phyloP scores from a whole-genome alignment of 2,797 vertebrate species.

The Parotocinclus haroldoi region DNA sequence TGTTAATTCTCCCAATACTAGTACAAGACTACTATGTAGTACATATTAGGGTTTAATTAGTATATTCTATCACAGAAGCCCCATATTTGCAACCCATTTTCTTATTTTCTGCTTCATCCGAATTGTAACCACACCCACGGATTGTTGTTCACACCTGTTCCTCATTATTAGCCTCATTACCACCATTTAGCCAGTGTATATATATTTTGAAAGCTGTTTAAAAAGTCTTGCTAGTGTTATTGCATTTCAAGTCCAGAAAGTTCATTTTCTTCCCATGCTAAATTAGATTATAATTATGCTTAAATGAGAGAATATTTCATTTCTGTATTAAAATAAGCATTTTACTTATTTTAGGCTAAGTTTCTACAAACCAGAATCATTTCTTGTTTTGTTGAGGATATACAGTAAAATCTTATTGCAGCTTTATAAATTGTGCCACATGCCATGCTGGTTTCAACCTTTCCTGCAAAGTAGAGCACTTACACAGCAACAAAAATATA shows the following conservation, averaged over 20 bases:
- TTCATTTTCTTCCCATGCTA: too few relatives aligned
- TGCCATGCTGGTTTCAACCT: slow-evolving; percentile 2
- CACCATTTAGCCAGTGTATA: too few relatives aligned
- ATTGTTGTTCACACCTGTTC: too few relatives aligned
- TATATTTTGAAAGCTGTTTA: background rate
- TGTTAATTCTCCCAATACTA: too few relatives aligned
- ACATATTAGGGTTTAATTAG: too few relatives aligned
- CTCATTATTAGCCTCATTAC: background rate
- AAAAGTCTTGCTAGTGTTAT: too few relatives aligned
- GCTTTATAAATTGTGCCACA: background rate
- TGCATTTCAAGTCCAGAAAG: too few relatives aligned
- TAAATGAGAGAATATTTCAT: slow-evolving; percentile 11
- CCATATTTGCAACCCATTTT: too few relatives aligned
- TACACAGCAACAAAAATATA: background rate
- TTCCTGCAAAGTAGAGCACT: background rate
- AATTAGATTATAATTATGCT: background rate
- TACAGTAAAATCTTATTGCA: background rate
- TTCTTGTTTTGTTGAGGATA: background rate
- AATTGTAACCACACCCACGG: too few relatives aligned
- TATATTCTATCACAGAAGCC: too few relatives aligned
- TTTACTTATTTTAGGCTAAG: slow-evolving; percentile 10
- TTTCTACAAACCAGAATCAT: background rate
- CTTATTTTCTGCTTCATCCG: too few relatives aligned
- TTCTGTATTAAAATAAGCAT: slow-evolving; percentile 5
- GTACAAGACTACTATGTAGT: too few relatives aligned